These are phyloP conservation scores for Peromyscus maniculatus DNA, from an alignment of 2,113 vertebrate genomes.

Conservation along the genomic window DNA sequence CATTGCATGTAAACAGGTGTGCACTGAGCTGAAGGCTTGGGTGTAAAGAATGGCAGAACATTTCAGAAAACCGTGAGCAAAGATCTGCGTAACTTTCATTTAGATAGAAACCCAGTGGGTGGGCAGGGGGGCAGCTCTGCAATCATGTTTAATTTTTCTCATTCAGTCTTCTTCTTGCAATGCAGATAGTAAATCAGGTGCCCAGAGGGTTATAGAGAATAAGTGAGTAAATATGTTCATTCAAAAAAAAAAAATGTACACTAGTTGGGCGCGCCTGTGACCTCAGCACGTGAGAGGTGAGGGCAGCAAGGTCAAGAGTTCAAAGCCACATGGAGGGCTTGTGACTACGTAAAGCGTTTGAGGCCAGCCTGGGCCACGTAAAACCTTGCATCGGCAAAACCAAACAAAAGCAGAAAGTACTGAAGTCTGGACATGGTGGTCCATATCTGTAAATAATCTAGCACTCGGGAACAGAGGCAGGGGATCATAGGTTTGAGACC, in stretches of 20 bases:
- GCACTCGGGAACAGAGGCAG: background rate
- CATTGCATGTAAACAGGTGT: slow-evolving; percentile 38
- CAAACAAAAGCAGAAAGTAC: background rate
- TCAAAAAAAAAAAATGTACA: background rate
- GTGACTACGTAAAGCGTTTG: background rate
- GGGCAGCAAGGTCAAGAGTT: background rate
- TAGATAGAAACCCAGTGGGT: background rate
- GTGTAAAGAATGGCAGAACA: background rate
- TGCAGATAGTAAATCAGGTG: background rate
- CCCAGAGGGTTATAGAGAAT: background rate
- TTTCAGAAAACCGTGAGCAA: background rate
- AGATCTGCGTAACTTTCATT: background rate
- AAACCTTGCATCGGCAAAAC: background rate
- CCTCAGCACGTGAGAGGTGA: background rate
- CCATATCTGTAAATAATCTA: background rate
- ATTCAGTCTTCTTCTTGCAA: background rate
- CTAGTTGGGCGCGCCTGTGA: background rate
- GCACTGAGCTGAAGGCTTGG: background rate
- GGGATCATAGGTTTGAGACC: background rate
- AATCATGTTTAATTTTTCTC: background rate
- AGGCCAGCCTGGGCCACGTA: background rate
- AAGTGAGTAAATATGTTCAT: background rate
- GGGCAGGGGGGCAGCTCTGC: background rate
- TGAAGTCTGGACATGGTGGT: background rate
- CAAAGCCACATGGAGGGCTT: background rate